These are phyloP conservation scores for Tipula helvola DNA, from an alignment of 2,888 invertebrate species.

Conservation along the genomic window DNA sequence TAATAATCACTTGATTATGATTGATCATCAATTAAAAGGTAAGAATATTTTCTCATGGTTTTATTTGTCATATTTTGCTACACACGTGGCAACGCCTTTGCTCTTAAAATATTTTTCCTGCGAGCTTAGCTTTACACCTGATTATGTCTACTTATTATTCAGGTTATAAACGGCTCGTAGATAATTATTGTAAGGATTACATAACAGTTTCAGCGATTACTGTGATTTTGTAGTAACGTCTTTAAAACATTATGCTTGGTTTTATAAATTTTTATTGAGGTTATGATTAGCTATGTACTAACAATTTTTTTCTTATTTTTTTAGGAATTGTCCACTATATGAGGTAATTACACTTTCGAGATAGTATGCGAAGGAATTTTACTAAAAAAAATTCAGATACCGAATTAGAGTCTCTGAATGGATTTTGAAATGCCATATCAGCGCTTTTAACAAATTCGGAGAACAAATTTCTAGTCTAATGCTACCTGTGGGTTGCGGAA, in stretches of 20 bases:
- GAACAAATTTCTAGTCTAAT: not conserved
- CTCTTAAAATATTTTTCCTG: not conserved
- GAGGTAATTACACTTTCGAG: too few species aligned
- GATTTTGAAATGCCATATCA: not conserved
- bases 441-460: slow-evolving; percentile 8
- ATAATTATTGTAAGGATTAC: not conserved
- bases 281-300: not conserved
- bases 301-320: not conserved
- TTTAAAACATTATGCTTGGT: not conserved
- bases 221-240: not conserved
- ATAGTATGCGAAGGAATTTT: not conserved
- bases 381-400: not conserved
- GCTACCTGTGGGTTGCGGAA: not conserved
- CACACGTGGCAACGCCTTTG: not conserved
- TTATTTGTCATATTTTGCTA: not conserved
- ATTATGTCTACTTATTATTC: not conserved
- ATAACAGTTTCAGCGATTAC: not conserved
- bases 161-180: not conserved
- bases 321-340: not conserved
- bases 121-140: not conserved
- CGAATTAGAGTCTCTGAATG: slow-evolving; percentile 6
- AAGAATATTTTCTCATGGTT: not conserved
- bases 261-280: not conserved
- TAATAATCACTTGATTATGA: too few species aligned
- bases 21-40: not conserved